Evolutionary conservation across 2,113 vertebrate species (phyloP).

Genomic region (Rhabdornis inornatus): DNA sequence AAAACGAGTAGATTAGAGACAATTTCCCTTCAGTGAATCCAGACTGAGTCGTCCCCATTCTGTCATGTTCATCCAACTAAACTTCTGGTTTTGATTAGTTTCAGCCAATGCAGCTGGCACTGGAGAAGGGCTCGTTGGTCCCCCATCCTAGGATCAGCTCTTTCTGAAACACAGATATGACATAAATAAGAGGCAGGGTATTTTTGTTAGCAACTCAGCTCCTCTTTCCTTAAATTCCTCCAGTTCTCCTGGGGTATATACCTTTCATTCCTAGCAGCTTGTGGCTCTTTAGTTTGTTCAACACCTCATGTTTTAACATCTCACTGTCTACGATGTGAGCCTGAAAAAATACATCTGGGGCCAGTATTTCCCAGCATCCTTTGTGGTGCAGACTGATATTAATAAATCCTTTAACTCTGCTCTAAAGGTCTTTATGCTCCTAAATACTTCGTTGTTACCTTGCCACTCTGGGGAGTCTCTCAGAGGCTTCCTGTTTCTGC

Average conservation of each 20-base stretch:
- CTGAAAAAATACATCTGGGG: slow-evolving; percentile 46
- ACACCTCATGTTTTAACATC: slow-evolving; percentile 44
- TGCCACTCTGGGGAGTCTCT: background rate
- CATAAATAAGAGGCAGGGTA: background rate
- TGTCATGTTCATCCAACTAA: slow-evolving; percentile 45
- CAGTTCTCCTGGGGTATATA: background rate
- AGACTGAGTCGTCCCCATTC: slow-evolving; percentile 26
- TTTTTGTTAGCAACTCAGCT: slow-evolving; percentile 29
- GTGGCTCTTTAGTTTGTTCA: slow-evolving; percentile 21
- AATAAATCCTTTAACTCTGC: background rate
- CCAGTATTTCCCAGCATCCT: slow-evolving; percentile 28
- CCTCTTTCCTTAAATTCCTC: slow-evolving; percentile 29
- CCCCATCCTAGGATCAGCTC: background rate
- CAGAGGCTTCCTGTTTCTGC: background rate
- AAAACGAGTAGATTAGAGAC: slow-evolving; percentile 5
- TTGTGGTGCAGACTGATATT: background rate
- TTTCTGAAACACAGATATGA: slow-evolving; percentile 12
- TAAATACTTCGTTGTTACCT: background rate
- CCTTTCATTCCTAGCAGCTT: slow-evolving; percentile 31
- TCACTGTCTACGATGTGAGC: background rate
- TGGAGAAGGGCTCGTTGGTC: background rate
- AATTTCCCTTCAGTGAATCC: slow-evolving; percentile 47
- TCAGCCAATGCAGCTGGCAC: slow-evolving; percentile 18
- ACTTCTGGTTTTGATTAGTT: slow-evolving; percentile 58
- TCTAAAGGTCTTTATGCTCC: slow-evolving; percentile 18